Evolutionary conservation across 1,140 invertebrate genomes (phyloP), one percentile per base, ranked within the genome.

Genomic region (Eriocheir sinensis): DNA sequence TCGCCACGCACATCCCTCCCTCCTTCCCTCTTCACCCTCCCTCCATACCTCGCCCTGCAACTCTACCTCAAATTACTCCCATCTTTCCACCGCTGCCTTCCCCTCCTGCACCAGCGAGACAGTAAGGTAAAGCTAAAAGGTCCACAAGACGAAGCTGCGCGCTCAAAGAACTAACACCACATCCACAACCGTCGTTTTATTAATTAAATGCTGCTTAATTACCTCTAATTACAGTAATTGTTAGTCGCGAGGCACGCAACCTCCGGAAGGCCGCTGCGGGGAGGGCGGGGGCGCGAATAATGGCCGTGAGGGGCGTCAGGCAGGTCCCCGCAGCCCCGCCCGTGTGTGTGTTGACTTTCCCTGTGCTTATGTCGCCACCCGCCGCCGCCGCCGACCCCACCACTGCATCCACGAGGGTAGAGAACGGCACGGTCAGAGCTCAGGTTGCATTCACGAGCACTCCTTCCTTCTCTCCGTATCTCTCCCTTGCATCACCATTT

Each of bases 121-220:
- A 53, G 48, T 53, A 17, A 53, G 48, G 48, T 53, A 21, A 21
- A 53, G 60, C 60, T 89, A 53, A 44, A 30, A 89, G 53, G 41
- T 53, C 0, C 9, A 8, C 44, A 53, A 89, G 88, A 89, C 88
- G 88, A 53, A 53, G 38, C n/a, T 89, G 30, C 88, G 12, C 80
- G 79, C 36, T 36, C 79, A 81, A 85, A 81, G 91, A 92, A 81
- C 79, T 81, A 81, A 79, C 40, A 81, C 72, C 60, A 41, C 91
- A 41, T 92, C 80, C 17, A 92, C 91, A 79, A 92, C 15, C 79
- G 91, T 92, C 91, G 91, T 92, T 92, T 92, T 92, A 92, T 92
- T 92, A 92, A 92, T 92, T 92, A 92, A 92, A 92, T 48, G 91
- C 91, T 83, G 40, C 79, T 92, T 92, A 92, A 92, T 92, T 92